Base-by-base conservation (phyloP, 2,113 vertebrate genomes). In the Myotis lucifugus region DNA sequence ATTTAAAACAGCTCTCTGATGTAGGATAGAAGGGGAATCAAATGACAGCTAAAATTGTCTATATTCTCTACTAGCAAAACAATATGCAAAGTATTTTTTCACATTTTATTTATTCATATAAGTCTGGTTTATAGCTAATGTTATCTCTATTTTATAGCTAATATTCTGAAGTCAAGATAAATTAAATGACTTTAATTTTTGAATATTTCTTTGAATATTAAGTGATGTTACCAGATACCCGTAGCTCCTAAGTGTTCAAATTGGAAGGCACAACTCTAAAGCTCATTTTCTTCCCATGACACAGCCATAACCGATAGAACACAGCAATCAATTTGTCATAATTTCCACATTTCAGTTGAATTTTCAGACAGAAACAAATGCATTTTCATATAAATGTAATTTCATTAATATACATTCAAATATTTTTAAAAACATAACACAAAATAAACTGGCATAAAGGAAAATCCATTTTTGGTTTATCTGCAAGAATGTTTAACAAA, bases 71-170 rank as follows among this genome's bases (percentile, higher is more conserved):
- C n/a, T 23, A 25, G 6, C 46, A 91, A 91, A 27, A 15, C 66
- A 56, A 32, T 32, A 76, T 46, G 40, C 4, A 59, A 76, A n/a
- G 15, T 29, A 76, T 76, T 85, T 92, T 88, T 74, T 18, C 3
- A 17, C 25, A 54, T 90, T 66, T 93, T 85, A 84, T 87, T 92
- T 88, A 85, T 85, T 92, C 8, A 88, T 77, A 25, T 90, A 96
- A 90, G 42, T 74, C 32, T 93, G 4, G 6, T 17, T 61, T 84
- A 76, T 27, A 66, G 29, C 4, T 21, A 95, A 88, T 87, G 91
- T 87, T 34, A 66, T 74, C 34, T 87, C 76, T 90, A 27, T 77
- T 81, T 66, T 92, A 66, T 76, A 52, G 12, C 21, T 13, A 23
- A 74, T 59, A 46, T 56, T 90, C 34, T 84, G 46, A 86, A 87